These are phyloP conservation scores for Centropristis striata DNA, from an alignment of 2,113 vertebrate species.

Conservation along the genomic window DNA sequence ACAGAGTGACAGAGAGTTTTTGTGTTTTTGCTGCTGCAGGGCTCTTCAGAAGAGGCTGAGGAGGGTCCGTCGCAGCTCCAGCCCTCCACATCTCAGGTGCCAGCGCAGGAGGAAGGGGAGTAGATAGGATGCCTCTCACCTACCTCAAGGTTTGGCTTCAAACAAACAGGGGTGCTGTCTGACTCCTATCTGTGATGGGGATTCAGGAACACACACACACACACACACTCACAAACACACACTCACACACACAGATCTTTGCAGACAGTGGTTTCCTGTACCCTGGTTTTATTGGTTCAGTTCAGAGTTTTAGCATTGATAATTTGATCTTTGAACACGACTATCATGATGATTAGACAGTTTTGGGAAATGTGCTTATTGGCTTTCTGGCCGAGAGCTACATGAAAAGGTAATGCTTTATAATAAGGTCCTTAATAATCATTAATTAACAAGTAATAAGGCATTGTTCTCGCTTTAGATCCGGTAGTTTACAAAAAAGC, in stretches of 20 bases:
- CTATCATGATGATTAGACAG: constrained; percentile 35
- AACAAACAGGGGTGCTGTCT: constrained; percentile 55
- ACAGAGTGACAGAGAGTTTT: constrained; percentile 22
- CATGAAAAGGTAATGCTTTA: neutral
- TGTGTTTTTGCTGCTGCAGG: constrained; percentile 60
- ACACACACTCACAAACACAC: constrained; percentile 31
- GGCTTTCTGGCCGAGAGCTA: neutral
- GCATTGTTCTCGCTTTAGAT: too few species aligned
- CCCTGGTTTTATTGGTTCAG: constrained; percentile 52
- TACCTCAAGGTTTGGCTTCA: constrained; percentile 82
- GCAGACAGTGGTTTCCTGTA: constrained; percentile 52
- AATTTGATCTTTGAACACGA: constrained; percentile 32
- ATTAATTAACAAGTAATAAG: too few species aligned
- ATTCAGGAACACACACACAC: constrained; percentile 73
- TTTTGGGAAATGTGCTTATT: constrained; percentile 27
- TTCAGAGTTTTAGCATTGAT: constrained; percentile 23
- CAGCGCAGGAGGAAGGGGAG: constrained; percentile 74
- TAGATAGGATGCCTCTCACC: constrained; percentile 74
- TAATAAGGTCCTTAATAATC: too few species aligned
- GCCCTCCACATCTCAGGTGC: constrained; percentile 75
- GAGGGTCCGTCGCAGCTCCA: constrained; percentile 65
- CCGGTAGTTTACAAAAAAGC: too few species aligned
- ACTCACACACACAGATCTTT: constrained; percentile 48
- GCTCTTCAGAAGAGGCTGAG: constrained; percentile 67
- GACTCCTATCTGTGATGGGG: constrained; percentile 71